phyloP scores from a whole-genome alignment of 2,113 vertebrate species.

The Peromyscus leucopus region DNA sequence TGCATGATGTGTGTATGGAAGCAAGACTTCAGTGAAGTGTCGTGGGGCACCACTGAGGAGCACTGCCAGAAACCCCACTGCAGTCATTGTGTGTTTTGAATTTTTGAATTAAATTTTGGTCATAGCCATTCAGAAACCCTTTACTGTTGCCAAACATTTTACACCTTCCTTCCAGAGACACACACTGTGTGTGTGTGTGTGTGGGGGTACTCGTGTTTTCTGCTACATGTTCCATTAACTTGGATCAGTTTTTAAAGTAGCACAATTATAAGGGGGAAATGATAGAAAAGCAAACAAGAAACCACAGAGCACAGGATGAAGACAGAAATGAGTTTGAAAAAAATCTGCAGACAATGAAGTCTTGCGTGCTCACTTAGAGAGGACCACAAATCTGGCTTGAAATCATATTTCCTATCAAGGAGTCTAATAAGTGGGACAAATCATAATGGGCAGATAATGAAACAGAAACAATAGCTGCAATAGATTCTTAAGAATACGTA shows the following conservation, averaged over 20 bases:
- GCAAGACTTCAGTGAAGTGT: no score
- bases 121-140: background rate
- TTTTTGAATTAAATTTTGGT: background rate
- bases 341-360: accelerated
- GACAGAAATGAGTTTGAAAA: background rate
- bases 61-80: background rate
- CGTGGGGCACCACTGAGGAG: accelerated
- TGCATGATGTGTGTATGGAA: no score
- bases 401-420: background rate
- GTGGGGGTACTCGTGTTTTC: background rate
- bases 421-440: background rate
- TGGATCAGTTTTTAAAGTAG: background rate
- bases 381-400: background rate
- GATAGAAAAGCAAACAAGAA: background rate
- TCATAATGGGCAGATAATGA: background rate
- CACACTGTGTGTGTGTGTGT: no score
- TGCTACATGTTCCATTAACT: background rate
- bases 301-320: background rate
- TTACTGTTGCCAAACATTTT: background rate
- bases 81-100: background rate
- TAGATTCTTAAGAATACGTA: background rate
- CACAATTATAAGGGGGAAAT: background rate
- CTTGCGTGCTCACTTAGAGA: accelerated
- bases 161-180: background rate
- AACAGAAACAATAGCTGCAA: background rate